Base-by-base conservation (phyloP, 1,140 invertebrate species). In the Pissodes strobi region DNA sequence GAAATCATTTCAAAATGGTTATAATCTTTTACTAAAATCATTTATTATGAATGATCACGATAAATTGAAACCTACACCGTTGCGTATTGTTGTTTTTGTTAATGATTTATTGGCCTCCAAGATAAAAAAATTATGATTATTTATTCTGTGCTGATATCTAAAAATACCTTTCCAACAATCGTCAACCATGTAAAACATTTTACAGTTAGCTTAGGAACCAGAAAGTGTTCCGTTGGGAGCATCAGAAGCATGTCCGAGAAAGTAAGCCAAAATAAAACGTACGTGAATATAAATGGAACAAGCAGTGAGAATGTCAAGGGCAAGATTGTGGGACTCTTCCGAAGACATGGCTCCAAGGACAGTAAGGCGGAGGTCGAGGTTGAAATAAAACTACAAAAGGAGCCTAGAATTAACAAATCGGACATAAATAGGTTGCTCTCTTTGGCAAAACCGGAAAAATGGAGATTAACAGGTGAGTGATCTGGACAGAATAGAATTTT, bases 391-490 rank as follows among this genome's bases (percentile, higher is more conserved):
- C 27, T 22, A 6, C 30, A 48, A 39, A 1, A 13, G 34, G 71
- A n/a, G 9, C 65, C 79, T 69, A 48, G 37, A 17, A 78, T 85
- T 72, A 84, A 80, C 64, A 78, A 76, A 37, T 83, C 85, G 0
- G 87, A 90, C 61, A 63, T 89, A 13, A 83, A 76, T 48, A 81
- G 86, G 67, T 74, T 92, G 15, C 78, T 91, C 49, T 72, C 78
- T 10, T 75, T 92, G 59, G 87, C 88, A 1, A 84, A 82, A 67
- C 85, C 87, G 8, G 89, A 91, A 74, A 90, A 89, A 83, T 88
- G 86, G 86, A 85, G 82, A 63, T 76, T 89, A 27, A 67, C 81
- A 68, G 82, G 86, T 88, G 74, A 66, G 74, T 8, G 15, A 22
- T n/a, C 3, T 49, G 17, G 39, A 49, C 22, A 12, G n/a, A n/a